Base-by-base conservation (phyloP, 2,888 invertebrate genomes). In the Scaptomyza reducta region DNA sequence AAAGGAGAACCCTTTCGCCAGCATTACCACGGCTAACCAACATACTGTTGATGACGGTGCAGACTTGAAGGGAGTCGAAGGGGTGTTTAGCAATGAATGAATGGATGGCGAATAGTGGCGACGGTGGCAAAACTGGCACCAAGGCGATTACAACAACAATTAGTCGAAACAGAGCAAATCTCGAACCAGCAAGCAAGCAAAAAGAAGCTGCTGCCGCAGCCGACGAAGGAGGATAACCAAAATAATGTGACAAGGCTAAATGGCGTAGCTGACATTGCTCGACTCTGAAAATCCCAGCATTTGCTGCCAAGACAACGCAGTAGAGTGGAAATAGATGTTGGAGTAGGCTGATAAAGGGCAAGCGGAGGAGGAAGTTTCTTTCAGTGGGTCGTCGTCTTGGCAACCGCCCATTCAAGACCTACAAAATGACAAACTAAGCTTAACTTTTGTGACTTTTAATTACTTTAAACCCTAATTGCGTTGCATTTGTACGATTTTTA, bases 191-290 rank as follows among this genome's bases (percentile, higher is more conserved):
- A 3, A 33, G 33, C 11, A 57, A 57, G 49, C 33, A 49, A 53
- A 50, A 40, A 51, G 56, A 46, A 56, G 50, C 54, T 25, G 46
- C 27, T 10, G 54, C 62, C 31, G 47, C 41, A 9, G 49, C 51
- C 65, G 46, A 50, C 61, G 59, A 59, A 60, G 51, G 51, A 60
- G 87, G 77, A 82, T 87, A 87, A 84, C 79, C 81, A 79, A 87
- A 84, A 84, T 87, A 87, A 84, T 87, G 84, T 79, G 84, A 84
- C 87, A 87, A 73, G 84, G 84, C 84, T 84, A 87, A 84, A 87
- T 87, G 85, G 72, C 72, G 71, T 67, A 78, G 87, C 84, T 87
- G 87, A 79, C 85, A 84, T 72, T 74, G 87, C 79, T 79, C 67
- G 72, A 72, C 77, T 74, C 45, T 56, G 55, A 44, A 45, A 42